Conservation (phyloP, 1,140 invertebrate genomes). For the Ylistrum balloti region DNA sequence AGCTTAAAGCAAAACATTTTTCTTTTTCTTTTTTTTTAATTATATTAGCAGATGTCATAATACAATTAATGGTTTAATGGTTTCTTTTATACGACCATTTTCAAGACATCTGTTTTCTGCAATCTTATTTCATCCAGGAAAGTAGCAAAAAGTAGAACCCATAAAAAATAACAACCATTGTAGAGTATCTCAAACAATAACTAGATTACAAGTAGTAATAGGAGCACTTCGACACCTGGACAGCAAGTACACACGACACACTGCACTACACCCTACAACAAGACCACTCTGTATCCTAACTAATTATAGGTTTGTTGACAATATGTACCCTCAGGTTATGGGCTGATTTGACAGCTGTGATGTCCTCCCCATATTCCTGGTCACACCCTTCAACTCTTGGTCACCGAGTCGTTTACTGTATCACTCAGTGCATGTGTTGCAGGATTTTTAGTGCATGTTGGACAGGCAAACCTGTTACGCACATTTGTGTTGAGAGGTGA, state of each 20-base stretch:
- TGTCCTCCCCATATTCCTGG: neutral
- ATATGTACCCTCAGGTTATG: neutral
- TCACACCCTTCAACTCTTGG: neutral
- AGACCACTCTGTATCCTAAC: neutral
- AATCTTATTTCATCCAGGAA: too few relatives aligned
- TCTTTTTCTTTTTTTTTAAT: too few relatives aligned
- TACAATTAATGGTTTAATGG: too few relatives aligned
- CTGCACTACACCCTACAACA: neutral
- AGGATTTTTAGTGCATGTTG: neutral
- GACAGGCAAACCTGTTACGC: neutral
- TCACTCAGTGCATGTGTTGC: neutral
- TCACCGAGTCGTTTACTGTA: neutral
- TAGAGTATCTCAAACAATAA: too few relatives aligned
- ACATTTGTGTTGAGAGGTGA: neutral
- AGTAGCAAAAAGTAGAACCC: too few relatives aligned
- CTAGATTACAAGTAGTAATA: neutral
- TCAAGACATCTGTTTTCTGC: too few relatives aligned
- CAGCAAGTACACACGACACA: neutral
- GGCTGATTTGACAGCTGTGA: neutral
- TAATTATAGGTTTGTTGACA: slow-evolving; percentile 35
- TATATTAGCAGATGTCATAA: too few relatives aligned
- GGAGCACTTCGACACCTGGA: neutral
- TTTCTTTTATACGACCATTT: too few relatives aligned
- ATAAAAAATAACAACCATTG: too few relatives aligned
- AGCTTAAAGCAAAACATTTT: too few relatives aligned